A percentile compares a stretch with the other conserved stretches of the same genome.
phyloP scores from a whole-genome alignment of 2,113 vertebrate genomes.

The Scophthalmus maximus region DNA sequence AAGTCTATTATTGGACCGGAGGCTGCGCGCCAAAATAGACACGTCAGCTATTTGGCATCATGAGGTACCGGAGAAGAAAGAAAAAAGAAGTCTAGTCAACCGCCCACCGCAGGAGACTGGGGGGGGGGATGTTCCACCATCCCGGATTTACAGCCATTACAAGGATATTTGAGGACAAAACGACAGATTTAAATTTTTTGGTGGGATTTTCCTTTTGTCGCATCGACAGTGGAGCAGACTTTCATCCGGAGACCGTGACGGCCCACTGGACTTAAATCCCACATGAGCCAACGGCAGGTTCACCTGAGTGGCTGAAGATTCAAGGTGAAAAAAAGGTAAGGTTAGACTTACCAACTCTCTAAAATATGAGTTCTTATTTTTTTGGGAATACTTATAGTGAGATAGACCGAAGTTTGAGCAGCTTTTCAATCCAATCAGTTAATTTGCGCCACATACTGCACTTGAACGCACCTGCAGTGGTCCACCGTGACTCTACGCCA shows the following conservation, averaged over 20 bases:
- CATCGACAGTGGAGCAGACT: constrained; percentile 33
- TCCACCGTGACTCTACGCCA: too few species aligned
- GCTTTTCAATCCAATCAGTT: too few species aligned
- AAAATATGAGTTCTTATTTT: too few species aligned
- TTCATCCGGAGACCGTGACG: constrained; percentile 26
- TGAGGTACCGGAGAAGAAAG: constrained; percentile 74
- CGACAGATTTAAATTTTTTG: constrained; percentile 51
- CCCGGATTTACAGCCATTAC: constrained; percentile 72
- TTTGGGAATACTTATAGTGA: too few species aligned
- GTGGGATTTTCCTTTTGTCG: constrained; percentile 5
- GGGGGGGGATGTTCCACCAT: constrained; percentile 70
- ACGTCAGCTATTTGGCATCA: constrained; percentile 83
- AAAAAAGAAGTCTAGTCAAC: constrained; percentile 71
- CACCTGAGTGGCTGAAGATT: constrained; percentile 64
- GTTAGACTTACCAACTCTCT: too few species aligned
- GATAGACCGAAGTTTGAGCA: too few species aligned
- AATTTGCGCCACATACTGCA: too few species aligned
- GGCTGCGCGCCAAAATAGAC: constrained; percentile 79
- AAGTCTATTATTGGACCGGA: constrained; percentile 93
- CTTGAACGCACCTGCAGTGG: too few species aligned
- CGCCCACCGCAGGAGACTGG: constrained; percentile 73
- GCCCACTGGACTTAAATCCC: constrained; percentile 13
- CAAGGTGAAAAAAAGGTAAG: constrained; percentile 62
- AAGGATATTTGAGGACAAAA: constrained; percentile 61
- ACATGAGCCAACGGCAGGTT: constrained; percentile 49